Percentiles rank a stretch among this genome's conserved stretches.
phyloP scores from a whole-genome alignment of 2,888 invertebrate species.

The Hyposoter didymator region DNA sequence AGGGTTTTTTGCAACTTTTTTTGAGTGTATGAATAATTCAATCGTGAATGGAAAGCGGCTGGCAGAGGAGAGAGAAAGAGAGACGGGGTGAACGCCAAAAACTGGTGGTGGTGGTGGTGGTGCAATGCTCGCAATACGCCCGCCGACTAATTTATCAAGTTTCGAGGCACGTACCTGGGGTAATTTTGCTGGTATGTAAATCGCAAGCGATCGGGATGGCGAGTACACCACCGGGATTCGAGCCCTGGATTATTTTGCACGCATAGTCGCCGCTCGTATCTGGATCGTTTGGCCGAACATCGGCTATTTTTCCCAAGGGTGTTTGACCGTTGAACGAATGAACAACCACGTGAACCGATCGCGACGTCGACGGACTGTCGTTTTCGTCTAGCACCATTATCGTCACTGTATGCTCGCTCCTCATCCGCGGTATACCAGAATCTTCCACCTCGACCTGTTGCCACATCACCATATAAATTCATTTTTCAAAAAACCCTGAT shows the following conservation, averaged over 20 bases:
- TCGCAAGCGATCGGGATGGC: slow-evolving; percentile 92
- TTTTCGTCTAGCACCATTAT: slow-evolving; percentile 94
- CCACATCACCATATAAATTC: not conserved
- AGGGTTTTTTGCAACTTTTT: slow-evolving; percentile 19
- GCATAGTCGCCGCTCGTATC: slow-evolving; percentile 95
- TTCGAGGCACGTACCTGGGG: slow-evolving; percentile 85
- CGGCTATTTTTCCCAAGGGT: slow-evolving; percentile 93
- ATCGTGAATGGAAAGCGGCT: slow-evolving; percentile 57
- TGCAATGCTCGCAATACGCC: slow-evolving; percentile 51
- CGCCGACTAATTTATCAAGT: slow-evolving; percentile 73
- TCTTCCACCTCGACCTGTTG: slow-evolving; percentile 92
- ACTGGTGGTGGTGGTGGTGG: slow-evolving; percentile 11
- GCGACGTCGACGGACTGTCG: slow-evolving; percentile 94
- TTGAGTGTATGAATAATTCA: slow-evolving; percentile 77
- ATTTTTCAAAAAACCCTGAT: not conserved
- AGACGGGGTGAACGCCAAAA: slow-evolving; percentile 26
- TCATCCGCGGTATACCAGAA: slow-evolving; percentile 93
- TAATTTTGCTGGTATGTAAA: slow-evolving; percentile 90
- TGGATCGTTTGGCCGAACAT: slow-evolving; percentile 96
- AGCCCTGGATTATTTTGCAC: slow-evolving; percentile 91
- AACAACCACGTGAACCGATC: slow-evolving; percentile 92
- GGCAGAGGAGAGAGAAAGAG: slow-evolving; percentile 16
- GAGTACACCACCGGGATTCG: slow-evolving; percentile 87
- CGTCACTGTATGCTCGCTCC: slow-evolving; percentile 91
- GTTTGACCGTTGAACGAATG: slow-evolving; percentile 91